Percentiles rank a stretch among this genome's conserved stretches.
Evolutionary conservation across 2,797 vertebrate species (phyloP).

Genomic region (Lates japonicus): DNA sequence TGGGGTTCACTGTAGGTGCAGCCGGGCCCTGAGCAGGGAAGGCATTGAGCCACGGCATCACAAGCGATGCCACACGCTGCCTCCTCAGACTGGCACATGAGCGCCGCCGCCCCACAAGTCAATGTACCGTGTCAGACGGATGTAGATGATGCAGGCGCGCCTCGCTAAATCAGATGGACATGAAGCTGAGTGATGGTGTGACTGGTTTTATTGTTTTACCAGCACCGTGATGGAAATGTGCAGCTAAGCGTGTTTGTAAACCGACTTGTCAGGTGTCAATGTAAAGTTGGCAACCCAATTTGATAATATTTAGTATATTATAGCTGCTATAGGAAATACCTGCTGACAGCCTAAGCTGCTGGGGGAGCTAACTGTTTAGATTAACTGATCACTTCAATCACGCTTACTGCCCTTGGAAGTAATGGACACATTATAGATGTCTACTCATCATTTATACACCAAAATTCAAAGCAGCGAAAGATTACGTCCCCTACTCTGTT

Average conservation of each 20-base stretch:
- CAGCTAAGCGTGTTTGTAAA: not conserved
- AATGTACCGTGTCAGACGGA: slow-evolving; percentile 98
- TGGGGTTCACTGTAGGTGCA: slow-evolving; percentile 95
- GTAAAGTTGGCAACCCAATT: not conserved
- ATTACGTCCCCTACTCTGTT: too few species aligned
- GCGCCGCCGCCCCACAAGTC: slow-evolving; percentile 95
- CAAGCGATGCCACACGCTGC: slow-evolving; percentile 99
- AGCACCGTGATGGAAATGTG: slow-evolving; percentile 85
- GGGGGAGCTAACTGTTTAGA: not conserved
- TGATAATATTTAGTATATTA: not conserved
- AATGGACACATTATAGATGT: not conserved
- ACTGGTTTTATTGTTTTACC: slow-evolving; percentile 99
- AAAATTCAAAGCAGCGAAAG: not conserved
- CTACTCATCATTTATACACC: not conserved
- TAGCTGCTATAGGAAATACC: not conserved
- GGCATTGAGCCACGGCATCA: slow-evolving; percentile 98
- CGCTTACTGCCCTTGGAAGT: not conserved
- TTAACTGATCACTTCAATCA: not conserved
- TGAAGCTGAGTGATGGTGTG: slow-evolving; percentile 99
- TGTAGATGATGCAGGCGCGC: slow-evolving; percentile 99
- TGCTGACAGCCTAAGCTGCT: not conserved
- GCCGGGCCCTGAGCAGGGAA: slow-evolving; percentile 99
- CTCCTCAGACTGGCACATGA: slow-evolving; percentile 98
- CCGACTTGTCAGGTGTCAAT: not conserved
- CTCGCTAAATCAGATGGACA: slow-evolving; percentile 96